Conservation (phyloP, 2,888 invertebrate species). For the Mythimna ferrago region DNA sequence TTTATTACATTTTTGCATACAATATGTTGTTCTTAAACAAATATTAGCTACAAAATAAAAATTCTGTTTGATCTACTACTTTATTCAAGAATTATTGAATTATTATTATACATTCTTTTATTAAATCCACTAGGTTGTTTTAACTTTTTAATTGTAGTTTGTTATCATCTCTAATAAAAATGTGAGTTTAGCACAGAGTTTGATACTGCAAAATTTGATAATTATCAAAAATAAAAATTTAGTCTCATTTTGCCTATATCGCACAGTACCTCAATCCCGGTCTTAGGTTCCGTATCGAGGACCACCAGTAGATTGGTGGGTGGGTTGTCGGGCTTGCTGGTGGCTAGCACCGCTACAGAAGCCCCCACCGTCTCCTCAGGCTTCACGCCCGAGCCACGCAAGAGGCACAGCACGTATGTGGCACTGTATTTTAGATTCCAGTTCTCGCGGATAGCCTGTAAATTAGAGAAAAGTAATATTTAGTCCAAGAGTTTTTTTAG, state of each 20-base stretch:
- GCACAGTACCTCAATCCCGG: slow-evolving; percentile 79
- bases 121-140: no score
- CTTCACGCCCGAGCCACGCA: slow-evolving; percentile 92
- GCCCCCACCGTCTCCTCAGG: slow-evolving; percentile 85
- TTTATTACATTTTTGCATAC: no score
- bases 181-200: no score
- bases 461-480: slow-evolving; percentile 49
- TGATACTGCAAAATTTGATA: no score
- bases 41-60: no score
- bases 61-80: no score
- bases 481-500: not conserved
- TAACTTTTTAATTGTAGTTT: no score
- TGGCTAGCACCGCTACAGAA: slow-evolving; percentile 80
- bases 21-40: no score
- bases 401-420: slow-evolving; percentile 96
- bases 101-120: no score
- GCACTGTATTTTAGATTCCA: slow-evolving; percentile 98
- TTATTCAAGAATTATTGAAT: no score
- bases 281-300: slow-evolving; percentile 82
- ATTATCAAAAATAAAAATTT: no score
- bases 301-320: slow-evolving; percentile 83
- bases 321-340: slow-evolving; percentile 70
- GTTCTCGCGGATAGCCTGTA: slow-evolving; percentile 96
- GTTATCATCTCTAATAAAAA: no score
- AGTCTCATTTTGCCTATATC: not conserved